Base-by-base conservation (phyloP, 2,888 invertebrate genomes). In the Tetropium fuscum region DNA sequence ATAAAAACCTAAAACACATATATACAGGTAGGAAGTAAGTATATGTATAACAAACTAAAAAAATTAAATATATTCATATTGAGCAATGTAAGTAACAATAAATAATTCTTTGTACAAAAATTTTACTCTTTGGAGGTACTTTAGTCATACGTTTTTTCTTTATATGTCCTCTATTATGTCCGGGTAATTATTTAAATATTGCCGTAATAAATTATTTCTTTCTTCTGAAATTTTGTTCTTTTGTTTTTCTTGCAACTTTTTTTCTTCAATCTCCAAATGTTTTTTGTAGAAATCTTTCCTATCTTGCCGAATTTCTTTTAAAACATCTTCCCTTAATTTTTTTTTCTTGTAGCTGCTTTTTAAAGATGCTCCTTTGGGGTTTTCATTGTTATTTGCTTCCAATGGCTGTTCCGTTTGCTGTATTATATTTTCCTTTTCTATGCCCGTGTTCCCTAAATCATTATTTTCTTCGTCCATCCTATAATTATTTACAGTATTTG, bases 401-500 rank as follows among this genome's bases (percentile, higher is more conserved):
- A n/a, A n/a, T 36, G 15, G 5, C 10, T 25, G 11, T 16, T 8
- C 16, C 16, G 20, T 40, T 36, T n/a, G n/a, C n/a, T 41, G 20
- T 25, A 11, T 20, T 13, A 7, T 19, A 40, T 45, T 45, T 6
- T 11, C n/a, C 27, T n/a, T 6, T 27, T 27, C 30, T 27, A 16
- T 18, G n/a, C 11, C n/a, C 27, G 15, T 36, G 30, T 7, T 30
- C 8, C 4, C 4, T 3, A 30, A 8, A 8, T 3, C 2, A 3
- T 27, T 38, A 10, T 36, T 15, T n/a, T n/a, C n/a, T n/a, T n/a
- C n/a, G n/a, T n/a, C n/a, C n/a, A n/a, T n/a, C n/a, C n/a, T n/a
- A n/a, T n/a, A n/a, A n/a, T n/a, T n/a, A n/a, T n/a, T n/a, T n/a
- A 49, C 38, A 4, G 57, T 57, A 3, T 40, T 30, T 11, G 57